These are phyloP conservation scores for Calliopum simillimum DNA, from an alignment of 2,888 invertebrate genomes.

Conservation along the genomic window DNA sequence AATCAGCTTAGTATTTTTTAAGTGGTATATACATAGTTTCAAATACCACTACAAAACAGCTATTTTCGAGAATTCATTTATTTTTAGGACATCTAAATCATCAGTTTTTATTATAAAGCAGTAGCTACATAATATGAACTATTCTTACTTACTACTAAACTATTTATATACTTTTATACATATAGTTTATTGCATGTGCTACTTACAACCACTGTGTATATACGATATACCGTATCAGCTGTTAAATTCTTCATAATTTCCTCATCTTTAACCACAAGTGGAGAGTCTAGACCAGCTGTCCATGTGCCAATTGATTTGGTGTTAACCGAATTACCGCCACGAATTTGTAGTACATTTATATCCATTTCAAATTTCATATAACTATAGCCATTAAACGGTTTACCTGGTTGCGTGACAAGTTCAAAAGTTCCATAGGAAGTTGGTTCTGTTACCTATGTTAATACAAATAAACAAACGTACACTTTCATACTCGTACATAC, in stretches of 20 bases:
- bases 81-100: too few relatives aligned
- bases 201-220: constrained; percentile 86
- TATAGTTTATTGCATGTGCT: background rate
- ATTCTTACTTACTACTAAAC: too few relatives aligned
- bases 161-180: background rate
- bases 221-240: constrained; percentile 86
- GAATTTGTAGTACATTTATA: constrained; percentile 77
- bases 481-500: constrained; percentile 27
- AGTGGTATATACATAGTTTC: too few relatives aligned
- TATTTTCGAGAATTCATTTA: too few relatives aligned
- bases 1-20: too few relatives aligned
- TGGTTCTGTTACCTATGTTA: constrained; percentile 71
- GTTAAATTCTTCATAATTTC: constrained; percentile 79
- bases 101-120: too few relatives aligned
- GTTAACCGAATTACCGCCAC: constrained; percentile 79
- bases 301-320: constrained; percentile 80
- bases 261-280: constrained; percentile 75
- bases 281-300: constrained; percentile 80
- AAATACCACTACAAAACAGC: too few relatives aligned
- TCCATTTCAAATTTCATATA: constrained; percentile 82
- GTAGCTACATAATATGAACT: too few relatives aligned
- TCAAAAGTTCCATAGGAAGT: constrained; percentile 78
- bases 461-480: constrained; percentile 11
- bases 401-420: constrained; percentile 72
- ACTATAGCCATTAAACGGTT: constrained; percentile 76